Evolutionary conservation across 2,797 vertebrate species (phyloP), one percentile per base, ranked within the genome.

Genomic region (Microhierax caerulescens): DNA sequence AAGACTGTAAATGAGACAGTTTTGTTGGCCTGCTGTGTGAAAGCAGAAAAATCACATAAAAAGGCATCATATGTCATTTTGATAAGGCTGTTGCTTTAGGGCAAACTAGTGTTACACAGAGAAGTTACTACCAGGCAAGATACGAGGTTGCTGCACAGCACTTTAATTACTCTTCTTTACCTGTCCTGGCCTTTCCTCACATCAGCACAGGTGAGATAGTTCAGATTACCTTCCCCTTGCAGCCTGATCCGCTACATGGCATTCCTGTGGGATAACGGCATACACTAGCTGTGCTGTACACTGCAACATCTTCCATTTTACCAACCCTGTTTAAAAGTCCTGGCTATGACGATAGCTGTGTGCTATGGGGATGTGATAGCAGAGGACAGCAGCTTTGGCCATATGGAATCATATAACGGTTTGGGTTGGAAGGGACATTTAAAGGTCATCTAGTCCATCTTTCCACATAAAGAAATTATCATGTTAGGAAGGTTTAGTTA

Each of bases 321-420:
- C 16, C 25, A 34, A 1, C 17, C 28, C 53, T 36, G 27, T 64
- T 18, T 43, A 45, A 34, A 18, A 76, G 48, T 59, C 34, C 20
- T 25, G 53, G 27, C 21, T 21, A 8, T 32, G 51, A 28, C 34
- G 20, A 57, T 8, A 27, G 41, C 36, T 74, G 41, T 51, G 11
- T 1, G 1, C 56, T 56, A 5, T 0, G 1, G 24, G 15, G n/a
- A 48, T 0, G 0, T 16, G 45, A 54, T 4, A 67, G 48, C 57
- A 74, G 30, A 72, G 39, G 27, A 36, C 27, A 41, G 27, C 61
- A 56, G 51, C 36, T 32, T 43, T 57, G 59, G 41, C 57, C 13
- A 5, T 27, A 39, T 1, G 39, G 22, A 41, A n/a, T 28, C 64
- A 64, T 16, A 18, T 27, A 51, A n/a, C 6, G 23, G 37, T 28